Conservation (phyloP, 2,888 invertebrate species). For the Trichopria drosophilae region DNA sequence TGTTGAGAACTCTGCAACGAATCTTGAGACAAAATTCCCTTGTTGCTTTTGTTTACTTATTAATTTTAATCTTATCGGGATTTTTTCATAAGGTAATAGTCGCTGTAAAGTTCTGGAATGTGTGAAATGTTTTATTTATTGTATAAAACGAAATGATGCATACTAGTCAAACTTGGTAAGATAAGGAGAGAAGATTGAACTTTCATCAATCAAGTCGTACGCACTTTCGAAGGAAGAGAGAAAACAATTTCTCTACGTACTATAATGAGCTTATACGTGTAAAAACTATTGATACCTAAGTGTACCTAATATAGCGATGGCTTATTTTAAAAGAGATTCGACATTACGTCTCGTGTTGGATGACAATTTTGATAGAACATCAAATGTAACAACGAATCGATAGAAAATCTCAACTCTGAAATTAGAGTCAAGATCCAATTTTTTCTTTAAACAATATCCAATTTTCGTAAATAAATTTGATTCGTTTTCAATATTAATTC, state of each 20-base stretch:
- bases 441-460: constrained; percentile 9
- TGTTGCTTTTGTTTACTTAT: too few species aligned
- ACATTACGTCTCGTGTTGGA: constrained; percentile 26
- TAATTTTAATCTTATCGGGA: too few species aligned
- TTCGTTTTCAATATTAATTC: background rate
- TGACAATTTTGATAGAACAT: background rate
- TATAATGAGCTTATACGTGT: constrained; percentile 58
- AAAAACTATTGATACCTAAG: constrained; percentile 56
- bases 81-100: too few species aligned
- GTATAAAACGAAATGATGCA: constrained; percentile 35
- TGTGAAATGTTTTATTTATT: constrained; percentile 33
- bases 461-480: constrained; percentile 9
- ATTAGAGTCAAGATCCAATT: constrained; percentile 21
- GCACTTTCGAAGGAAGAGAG: too few species aligned
- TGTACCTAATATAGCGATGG: constrained; percentile 55
- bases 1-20: too few species aligned
- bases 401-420: constrained; percentile 24
- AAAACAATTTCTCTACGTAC: constrained; percentile 51
- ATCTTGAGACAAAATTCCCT: too few species aligned
- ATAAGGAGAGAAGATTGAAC: constrained; percentile 49
- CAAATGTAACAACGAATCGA: too few species aligned
- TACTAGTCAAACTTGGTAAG: constrained; percentile 54
- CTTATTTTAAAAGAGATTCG: constrained; percentile 47
- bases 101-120: too few species aligned
- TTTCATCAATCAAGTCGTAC: constrained; percentile 46